Conservation (phyloP, 2,888 invertebrate species). For the Apantesis nais region DNA sequence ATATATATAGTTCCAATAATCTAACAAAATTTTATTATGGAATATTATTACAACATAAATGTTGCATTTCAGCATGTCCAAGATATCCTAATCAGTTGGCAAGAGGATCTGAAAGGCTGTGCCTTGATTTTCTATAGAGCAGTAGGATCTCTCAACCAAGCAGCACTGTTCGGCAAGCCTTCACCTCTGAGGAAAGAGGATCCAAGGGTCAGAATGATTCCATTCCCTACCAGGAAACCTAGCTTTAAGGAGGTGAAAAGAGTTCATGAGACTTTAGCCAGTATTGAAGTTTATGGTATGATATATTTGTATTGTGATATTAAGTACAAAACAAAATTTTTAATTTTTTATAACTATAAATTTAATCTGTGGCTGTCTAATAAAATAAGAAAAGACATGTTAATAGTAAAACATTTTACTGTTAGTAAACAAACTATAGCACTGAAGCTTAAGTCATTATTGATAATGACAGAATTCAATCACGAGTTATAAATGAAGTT, state of each 20-base stretch:
- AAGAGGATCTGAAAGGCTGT: slow-evolving; percentile 87
- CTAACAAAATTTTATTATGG: background rate
- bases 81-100: slow-evolving; percentile 89
- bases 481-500: no score
- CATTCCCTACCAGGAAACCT: slow-evolving; percentile 93
- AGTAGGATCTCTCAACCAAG: slow-evolving; percentile 89
- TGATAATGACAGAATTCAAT: no score
- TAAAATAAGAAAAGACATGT: background rate
- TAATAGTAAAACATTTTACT: background rate
- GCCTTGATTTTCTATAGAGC: slow-evolving; percentile 91
- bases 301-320: background rate
- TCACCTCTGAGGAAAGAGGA: slow-evolving; percentile 89
- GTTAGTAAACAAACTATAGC: no score
- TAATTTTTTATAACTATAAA: background rate
- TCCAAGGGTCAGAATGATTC: slow-evolving; percentile 88
- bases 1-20: no score
- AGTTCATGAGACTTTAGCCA: slow-evolving; percentile 89
- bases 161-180: slow-evolving; percentile 90
- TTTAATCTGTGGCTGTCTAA: background rate
- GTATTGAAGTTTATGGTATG: slow-evolving; percentile 89
- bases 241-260: slow-evolving; percentile 92
- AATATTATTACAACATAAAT: background rate
- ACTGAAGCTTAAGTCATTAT: no score
- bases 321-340: slow-evolving; percentile 2
- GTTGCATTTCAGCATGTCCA: slow-evolving; percentile 88